These are phyloP conservation scores for Halcyon leucocephala DNA, from an alignment of 2,797 vertebrate species.

Conservation along the genomic window DNA sequence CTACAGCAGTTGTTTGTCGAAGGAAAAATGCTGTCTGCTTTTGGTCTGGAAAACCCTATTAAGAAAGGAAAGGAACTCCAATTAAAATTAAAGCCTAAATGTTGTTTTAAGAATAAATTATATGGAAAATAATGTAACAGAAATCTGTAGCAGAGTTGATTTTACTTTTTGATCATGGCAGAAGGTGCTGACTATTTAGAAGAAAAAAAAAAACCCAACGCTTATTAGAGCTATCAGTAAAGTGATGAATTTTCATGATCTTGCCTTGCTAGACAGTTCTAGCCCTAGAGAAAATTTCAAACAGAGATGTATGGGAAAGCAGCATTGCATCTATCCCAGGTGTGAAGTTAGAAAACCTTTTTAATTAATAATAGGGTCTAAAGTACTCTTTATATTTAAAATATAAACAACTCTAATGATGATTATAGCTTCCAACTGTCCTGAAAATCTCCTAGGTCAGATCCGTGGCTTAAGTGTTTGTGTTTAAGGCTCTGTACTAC, in stretches of 20 bases:
- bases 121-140: constrained; percentile 24
- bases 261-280: constrained; percentile 63
- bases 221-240: constrained; percentile 70
- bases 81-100: constrained; percentile 63
- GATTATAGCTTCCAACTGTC: not conserved
- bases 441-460: not conserved
- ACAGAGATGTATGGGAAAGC: constrained; percentile 44
- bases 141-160: constrained; percentile 30
- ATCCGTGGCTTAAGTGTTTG: not conserved
- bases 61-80: not conserved
- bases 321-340: constrained; percentile 45
- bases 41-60: not conserved
- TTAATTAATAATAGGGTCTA: constrained; percentile 50
- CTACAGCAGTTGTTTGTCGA: constrained; percentile 22
- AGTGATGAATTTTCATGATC: constrained; percentile 77
- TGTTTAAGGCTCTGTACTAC: not conserved
- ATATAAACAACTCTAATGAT: constrained; percentile 13
- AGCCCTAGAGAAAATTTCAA: constrained; percentile 74
- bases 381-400: constrained; percentile 36
- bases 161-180: constrained; percentile 64
- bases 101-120: constrained; percentile 56
- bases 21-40: not conserved
- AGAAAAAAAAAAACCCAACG: not conserved
- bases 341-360: constrained; percentile 55
- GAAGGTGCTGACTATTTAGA: constrained; percentile 71